A percentile compares a stretch with the other conserved stretches of the same genome.
Evolutionary conservation across 2,797 vertebrate species (phyloP).

Genomic region (Myotis pilosus): DNA sequence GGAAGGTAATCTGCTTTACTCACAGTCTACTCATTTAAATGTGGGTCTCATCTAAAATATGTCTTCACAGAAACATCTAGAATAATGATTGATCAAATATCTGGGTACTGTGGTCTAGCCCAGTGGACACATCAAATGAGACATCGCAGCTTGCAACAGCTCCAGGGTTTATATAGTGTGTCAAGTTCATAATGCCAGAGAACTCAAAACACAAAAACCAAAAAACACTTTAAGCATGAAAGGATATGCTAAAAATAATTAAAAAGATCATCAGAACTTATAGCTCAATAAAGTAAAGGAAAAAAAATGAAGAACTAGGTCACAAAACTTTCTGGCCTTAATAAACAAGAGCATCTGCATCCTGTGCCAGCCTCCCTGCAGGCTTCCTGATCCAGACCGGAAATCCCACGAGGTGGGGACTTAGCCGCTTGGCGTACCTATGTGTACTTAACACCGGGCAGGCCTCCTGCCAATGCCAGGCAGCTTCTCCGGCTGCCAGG

Average conservation of each 20-base stretch:
- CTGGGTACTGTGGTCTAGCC: no score
- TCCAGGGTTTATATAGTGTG: no score
- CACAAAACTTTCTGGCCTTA: background rate
- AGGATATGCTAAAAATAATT: background rate
- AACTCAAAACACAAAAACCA: no score
- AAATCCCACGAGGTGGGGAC: background rate
- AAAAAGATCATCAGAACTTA: background rate
- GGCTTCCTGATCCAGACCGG: background rate
- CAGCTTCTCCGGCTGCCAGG: constrained; percentile 70
- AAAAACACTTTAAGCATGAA: background rate
- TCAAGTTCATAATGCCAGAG: no score
- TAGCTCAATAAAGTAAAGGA: background rate
- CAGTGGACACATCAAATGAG: no score
- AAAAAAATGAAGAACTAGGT: background rate
- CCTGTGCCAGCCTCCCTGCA: background rate
- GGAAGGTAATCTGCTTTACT: no score
- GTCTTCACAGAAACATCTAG: no score
- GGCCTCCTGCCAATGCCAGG: constrained; percentile 62
- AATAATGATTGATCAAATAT: no score
- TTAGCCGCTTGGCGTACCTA: background rate
- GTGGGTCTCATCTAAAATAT: no score
- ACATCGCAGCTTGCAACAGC: no score
- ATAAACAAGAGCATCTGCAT: background rate
- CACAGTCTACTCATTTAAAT: no score
- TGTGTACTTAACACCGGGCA: constrained; percentile 55